phyloP scores from a whole-genome alignment of 2,888 invertebrate genomes.

The Coelogynopora nodosa region DNA sequence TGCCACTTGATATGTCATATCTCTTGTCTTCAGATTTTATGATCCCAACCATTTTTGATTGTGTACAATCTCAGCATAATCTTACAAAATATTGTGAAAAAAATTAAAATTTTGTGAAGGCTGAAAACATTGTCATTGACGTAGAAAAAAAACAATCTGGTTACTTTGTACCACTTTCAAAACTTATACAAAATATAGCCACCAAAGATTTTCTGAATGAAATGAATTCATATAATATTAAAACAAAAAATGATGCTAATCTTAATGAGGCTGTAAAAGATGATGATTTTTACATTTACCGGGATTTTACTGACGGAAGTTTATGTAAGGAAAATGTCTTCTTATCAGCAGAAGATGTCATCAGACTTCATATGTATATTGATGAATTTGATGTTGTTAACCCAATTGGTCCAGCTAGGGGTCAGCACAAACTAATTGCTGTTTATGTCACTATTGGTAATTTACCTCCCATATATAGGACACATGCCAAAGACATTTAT shows the following conservation, averaged over 20 bases:
- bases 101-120: not conserved
- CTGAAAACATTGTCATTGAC: not conserved
- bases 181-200: not conserved
- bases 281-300: not conserved
- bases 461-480: not conserved
- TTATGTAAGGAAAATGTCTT: not conserved
- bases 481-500: not conserved
- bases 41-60: not conserved
- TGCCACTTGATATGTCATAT: not conserved
- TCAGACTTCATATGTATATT: constrained; percentile 1
- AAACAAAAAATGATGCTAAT: not conserved
- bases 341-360: not conserved
- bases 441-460: not conserved
- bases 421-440: not conserved
- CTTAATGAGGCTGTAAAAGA: not conserved
- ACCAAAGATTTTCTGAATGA: not conserved
- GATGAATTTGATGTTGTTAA: constrained; percentile 31
- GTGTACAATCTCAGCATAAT: not conserved
- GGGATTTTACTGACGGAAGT: constrained; percentile 8
- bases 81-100: constrained; percentile 9
- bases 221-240: not conserved
- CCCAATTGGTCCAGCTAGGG: constrained; percentile 30
- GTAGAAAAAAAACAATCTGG: not conserved
- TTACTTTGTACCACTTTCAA: not conserved
- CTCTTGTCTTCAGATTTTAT: not conserved